Evolutionary conservation across 2,113 vertebrate species (phyloP), one percentile per base, ranked within the genome.

Genomic region (Cololabis saira): DNA sequence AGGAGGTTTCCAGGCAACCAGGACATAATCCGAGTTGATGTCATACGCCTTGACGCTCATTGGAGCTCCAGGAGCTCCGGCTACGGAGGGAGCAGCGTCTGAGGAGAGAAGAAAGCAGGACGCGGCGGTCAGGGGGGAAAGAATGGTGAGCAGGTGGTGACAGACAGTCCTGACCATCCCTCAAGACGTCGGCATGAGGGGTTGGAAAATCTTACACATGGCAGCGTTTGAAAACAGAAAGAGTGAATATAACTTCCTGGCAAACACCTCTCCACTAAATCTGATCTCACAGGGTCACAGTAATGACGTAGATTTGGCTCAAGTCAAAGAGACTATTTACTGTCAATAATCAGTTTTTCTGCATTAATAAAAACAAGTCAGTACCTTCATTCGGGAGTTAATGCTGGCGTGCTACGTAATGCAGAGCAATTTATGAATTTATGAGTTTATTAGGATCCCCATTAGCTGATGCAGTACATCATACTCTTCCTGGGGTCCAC

Each of bases 1-100:
- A 14, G 98, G 98, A 2, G 97, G 96, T 87, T 99, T 99, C 98
- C 98, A 99, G 57, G 94, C 94, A 42, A 99, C 94, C 11, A 99
- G 95, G 64, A 97, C 94, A 3, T 96, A 99, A 79, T 98, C 98
- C 0, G 94, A 92, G 92, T 97, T 98, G 5, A 94, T 91, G 54
- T 99, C 97, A 0, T 93, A 92, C 0, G 94, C 97, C 76, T 92
- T 89, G 37, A 96, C 89, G 30, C 97, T 96, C 94, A 99, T 95
- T 0, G 98, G 97, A 0, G 98, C 97, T 0, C 97, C 97, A 0
- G 98, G 96, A 30, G 96, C 96, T 14, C 96, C 95, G 0, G 84
- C 79, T 0, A 93, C 92, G 71, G 93, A 22, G 2, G 95, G 91
- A 44, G 94, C 80, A 0, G 95, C 97, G 30, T 99, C 98, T 99